Evolutionary conservation across 2,888 invertebrate genomes (phyloP).

Genomic region (Aethes cnicana): DNA sequence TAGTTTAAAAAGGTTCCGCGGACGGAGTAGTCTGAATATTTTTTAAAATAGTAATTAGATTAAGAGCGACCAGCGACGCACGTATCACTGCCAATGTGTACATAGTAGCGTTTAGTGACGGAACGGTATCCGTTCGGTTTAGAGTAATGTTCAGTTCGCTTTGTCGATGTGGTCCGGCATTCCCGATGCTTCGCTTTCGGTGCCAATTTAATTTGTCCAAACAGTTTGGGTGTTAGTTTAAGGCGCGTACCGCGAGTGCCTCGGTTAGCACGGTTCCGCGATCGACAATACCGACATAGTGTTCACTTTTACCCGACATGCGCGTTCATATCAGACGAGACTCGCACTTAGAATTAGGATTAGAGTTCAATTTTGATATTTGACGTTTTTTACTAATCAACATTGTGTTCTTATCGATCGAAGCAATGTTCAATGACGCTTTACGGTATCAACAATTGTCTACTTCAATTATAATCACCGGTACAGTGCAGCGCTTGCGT

Average conservation of each 20-base stretch:
- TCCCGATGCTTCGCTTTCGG: conserved; percentile 49
- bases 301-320: conserved; percentile 61
- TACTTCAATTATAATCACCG: conserved; percentile 35
- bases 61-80: conserved; percentile 68
- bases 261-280: conserved; percentile 39
- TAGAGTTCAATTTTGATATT: conserved; percentile 59
- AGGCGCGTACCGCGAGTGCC: conserved; percentile 57
- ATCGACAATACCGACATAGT: conserved; percentile 47
- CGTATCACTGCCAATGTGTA: conserved; percentile 78
- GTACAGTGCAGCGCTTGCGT: conserved; percentile 28
- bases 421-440: conserved; percentile 48
- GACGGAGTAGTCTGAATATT: conserved; percentile 60
- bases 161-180: conserved; percentile 41
- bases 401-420: conserved; percentile 45
- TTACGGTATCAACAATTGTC: conserved; percentile 65
- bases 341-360: conserved; percentile 53
- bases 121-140: conserved; percentile 42
- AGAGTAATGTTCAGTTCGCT: conserved; percentile 54
- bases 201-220: conserved; percentile 37
- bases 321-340: conserved; percentile 67
- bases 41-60: conserved; percentile 43
- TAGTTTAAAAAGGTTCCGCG: conserved; percentile 46
- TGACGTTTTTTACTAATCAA: conserved; percentile 44
- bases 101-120: conserved; percentile 56
- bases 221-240: conserved; percentile 27